A percentile compares a stretch with the other conserved stretches of the same genome.
These are phyloP conservation scores for Tricholauxania praeusta DNA, from an alignment of 2,888 invertebrate species.

Conservation along the genomic window DNA sequence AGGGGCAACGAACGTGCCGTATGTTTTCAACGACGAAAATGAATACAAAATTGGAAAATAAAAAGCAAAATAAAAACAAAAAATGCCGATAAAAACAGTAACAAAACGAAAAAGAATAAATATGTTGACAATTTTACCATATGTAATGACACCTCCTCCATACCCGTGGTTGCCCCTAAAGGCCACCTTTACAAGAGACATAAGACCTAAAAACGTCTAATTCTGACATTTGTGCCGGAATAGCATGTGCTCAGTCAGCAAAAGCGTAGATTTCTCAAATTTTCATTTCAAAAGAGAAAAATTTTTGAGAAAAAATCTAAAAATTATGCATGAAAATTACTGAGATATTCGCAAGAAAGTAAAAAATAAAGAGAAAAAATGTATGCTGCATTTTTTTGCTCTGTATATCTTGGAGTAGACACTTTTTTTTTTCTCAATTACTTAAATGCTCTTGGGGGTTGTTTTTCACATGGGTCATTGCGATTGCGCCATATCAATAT, in stretches of 20 bases:
- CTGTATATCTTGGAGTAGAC: slow-evolving; percentile 2
- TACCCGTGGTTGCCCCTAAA: not conserved
- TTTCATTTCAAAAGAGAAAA: slow-evolving; percentile 27
- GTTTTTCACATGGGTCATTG: slow-evolving; percentile 17
- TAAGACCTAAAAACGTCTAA: too few relatives aligned
- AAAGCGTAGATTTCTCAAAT: slow-evolving; percentile 13
- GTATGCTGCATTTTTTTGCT: slow-evolving; percentile 14
- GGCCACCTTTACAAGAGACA: too few relatives aligned
- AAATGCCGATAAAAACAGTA: slow-evolving; percentile 29
- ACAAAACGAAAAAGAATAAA: slow-evolving; percentile 21
- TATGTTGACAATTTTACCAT: slow-evolving; percentile 29
- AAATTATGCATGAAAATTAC: not conserved
- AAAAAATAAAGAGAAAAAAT: not conserved
- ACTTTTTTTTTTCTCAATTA: slow-evolving; percentile 1
- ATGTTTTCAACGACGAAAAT: not conserved
- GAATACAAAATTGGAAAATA: slow-evolving; percentile 19
- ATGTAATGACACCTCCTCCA: slow-evolving; percentile 4
- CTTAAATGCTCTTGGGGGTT: not conserved
- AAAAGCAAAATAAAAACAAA: slow-evolving; percentile 31
- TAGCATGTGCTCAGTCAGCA: not conserved
- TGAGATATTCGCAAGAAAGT: not conserved
- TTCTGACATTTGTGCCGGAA: too few relatives aligned
- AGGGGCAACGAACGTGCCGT: not conserved
- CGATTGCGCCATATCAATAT: slow-evolving; percentile 8
- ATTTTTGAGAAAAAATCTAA: slow-evolving; percentile 10